Evolutionary conservation across 1,140 invertebrate genomes (phyloP), one percentile per base, ranked within the genome.

Genomic region (Scaptomyza montana): DNA sequence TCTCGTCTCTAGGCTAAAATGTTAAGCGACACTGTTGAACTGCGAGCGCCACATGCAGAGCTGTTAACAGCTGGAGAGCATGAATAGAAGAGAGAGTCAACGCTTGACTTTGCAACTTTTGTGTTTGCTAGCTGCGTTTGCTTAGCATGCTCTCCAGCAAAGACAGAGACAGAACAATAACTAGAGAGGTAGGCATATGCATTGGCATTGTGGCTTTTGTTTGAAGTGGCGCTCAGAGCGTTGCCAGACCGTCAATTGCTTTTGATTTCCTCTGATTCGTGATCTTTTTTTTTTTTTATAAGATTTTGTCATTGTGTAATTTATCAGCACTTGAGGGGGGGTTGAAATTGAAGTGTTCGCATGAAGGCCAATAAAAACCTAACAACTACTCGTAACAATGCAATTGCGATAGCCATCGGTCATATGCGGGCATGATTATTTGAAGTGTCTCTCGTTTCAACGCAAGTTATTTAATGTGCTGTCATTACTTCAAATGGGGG

Each of bases 361-460:
- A 63, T 61, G 68, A 56, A 69, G 73, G 63, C 74, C 56, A 80
- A 73, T 78, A 56, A 79, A 57, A 62, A 51, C 55, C 10, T 56
- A 43, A 43, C n/a, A 43, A 43, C 39, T n/a, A 47, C 59, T 78
- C 57, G 59, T 54, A 68, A 61, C 51, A 74, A 74, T 74, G 56
- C 53, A 74, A 65, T 85, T 80, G 63, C 63, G 66, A 78, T 78
- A 53, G 81, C 74, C 66, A 75, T 61, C 70, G 70, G 74, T 78
- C 71, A 69, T 69, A 86, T 86, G 78, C 81, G 81, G 82, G 82
- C 51, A 41, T 41, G 54, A 56, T 53, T 71, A 30, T 77, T 74
- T 76, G 47, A 82, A 78, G 63, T 80, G 77, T 70, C 77, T 80
- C 63, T 61, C 53, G 46, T 77, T 77, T 74, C 69, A 30, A 51